Evolutionary conservation across 2,888 invertebrate species (phyloP), one percentile per base, ranked within the genome.

Genomic region (Eupithecia vulgata): DNA sequence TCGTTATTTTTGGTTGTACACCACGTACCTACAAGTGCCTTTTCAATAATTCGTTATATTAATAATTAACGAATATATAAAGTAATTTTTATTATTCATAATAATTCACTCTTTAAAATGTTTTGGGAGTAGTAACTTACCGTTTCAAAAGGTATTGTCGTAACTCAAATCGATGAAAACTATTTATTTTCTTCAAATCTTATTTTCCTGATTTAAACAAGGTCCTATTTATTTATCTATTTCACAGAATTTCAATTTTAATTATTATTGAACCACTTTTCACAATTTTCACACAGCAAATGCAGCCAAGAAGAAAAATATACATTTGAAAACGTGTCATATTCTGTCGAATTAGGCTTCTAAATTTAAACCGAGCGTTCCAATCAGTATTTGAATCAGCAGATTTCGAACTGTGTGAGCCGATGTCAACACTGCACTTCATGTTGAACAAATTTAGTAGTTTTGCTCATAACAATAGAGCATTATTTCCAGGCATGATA

Each of bases 211-310:
- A 0, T 25, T 13, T 5, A 57, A 25, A 8, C 25, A 48, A 48
- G 52, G 12, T 21, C 52, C 21, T 52, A 52, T 6, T 8, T 48
- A 45, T 15, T n/a, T 52, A 52, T 52, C 1, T 4, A 57, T 57
- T 57, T 57, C 12, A 57, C 25, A 25, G 57, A 12, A 25, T 52
- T 12, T 25, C 4, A 57, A 25, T 52, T 10, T 25, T 4, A 57
- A 52, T 25, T 21, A 52, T n/a, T 48, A n/a, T n/a, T 48, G 48
- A 52, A 21, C 48, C 2, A n/a, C 17, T n/a, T 52, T 25, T 25
- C 57, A 57, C 57, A 57, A 52, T 57, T 25, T 25, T 57, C 57
- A 25, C 57, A 25, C 57, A 25, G 25, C 57, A 57, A 57, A 25
- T 57, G 25, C 25, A 0, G 12, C 5, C 57, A 57, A 57, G 25